Base-by-base conservation (phyloP, 2,113 vertebrate genomes). In the Megalops atlanticus region DNA sequence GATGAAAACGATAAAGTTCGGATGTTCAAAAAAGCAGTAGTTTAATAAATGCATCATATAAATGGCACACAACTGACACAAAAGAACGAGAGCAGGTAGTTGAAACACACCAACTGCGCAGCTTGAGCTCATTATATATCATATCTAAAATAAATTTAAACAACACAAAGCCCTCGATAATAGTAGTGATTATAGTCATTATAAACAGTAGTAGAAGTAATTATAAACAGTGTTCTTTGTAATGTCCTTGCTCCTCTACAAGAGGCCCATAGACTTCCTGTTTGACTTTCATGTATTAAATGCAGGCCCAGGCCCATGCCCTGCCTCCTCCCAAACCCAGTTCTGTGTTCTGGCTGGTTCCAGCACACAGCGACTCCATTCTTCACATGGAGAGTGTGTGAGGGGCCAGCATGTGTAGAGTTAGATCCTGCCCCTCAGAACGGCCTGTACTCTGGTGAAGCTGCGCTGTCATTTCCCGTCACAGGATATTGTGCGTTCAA, bases 341-440 rank as follows among this genome's bases (percentile, higher is more conserved):
- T 90, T 89, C 91, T 89, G 88, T 85, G 90, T 82, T 76, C 89
- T 89, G 85, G 73, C 87, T 91, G 78, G 71, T 77, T 84, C 83
- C 24, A n/a, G 86, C 87, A 86, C 91, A 93, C 93, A 94, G 91
- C 87, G 85, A 81, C 84, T 89, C 83, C 89, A 93, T 95, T 94
- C 90, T 93, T 92, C 83, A 84, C 12, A 0, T 78, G 86, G 84
- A 81, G 14, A 84, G 82, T 89, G 82, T 82, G 82, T 86, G 87
- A 87, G 84, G 84, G 88, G 83, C 82, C 85, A 88, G 82, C 74
- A 83, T 87, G 84, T 85, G 54, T 76, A 39, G 47, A n/a, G n/a
- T n/a, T 76, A n/a, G 83, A 82, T 77, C 84, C 84, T 84, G 58
- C 79, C 40, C 74, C 74, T 1, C 85, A 90, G 82, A 21, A 79